Evolutionary conservation across 2,888 invertebrate genomes (phyloP).

Genomic region (Operophtera brumata): DNA sequence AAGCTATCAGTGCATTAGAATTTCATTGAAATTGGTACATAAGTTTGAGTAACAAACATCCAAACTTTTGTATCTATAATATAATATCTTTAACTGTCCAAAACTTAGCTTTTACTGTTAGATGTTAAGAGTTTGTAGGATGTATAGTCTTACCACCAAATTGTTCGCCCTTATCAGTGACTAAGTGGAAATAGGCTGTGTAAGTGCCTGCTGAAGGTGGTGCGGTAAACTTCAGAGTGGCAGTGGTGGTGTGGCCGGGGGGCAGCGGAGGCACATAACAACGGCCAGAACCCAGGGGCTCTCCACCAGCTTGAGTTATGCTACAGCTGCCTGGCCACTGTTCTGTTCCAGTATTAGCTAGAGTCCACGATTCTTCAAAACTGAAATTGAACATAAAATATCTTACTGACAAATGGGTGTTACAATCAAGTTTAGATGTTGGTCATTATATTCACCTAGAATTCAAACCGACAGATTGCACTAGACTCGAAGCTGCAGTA

Average conservation of each 20-base stretch:
- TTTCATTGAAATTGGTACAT: too few relatives aligned
- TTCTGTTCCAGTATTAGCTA: slow-evolving; percentile 93
- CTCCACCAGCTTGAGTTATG: slow-evolving; percentile 87
- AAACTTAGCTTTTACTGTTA: too few relatives aligned
- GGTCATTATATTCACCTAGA: slow-evolving; percentile 10
- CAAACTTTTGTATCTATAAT: too few relatives aligned
- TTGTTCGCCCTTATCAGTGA: slow-evolving; percentile 91
- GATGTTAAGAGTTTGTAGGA: background rate
- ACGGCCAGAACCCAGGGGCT: slow-evolving; percentile 67
- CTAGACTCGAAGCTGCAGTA: slow-evolving; percentile 62
- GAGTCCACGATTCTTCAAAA: slow-evolving; percentile 93
- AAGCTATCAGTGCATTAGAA: too few relatives aligned
- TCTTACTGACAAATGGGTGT: background rate
- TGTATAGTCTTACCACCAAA: slow-evolving; percentile 88
- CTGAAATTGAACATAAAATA: slow-evolving; percentile 53
- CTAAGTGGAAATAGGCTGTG: slow-evolving; percentile 94
- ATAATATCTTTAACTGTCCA: too few relatives aligned
- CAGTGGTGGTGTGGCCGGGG: slow-evolving; percentile 88
- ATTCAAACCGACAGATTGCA: slow-evolving; percentile 13
- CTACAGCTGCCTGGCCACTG: slow-evolving; percentile 93
- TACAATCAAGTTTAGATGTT: background rate
- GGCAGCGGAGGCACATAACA: slow-evolving; percentile 85
- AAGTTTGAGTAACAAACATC: too few relatives aligned
- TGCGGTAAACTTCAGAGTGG: slow-evolving; percentile 90
- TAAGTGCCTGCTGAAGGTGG: slow-evolving; percentile 88